These are phyloP conservation scores for Diuraphis noxia DNA, from an alignment of 1,140 invertebrate genomes.

Conservation along the genomic window DNA sequence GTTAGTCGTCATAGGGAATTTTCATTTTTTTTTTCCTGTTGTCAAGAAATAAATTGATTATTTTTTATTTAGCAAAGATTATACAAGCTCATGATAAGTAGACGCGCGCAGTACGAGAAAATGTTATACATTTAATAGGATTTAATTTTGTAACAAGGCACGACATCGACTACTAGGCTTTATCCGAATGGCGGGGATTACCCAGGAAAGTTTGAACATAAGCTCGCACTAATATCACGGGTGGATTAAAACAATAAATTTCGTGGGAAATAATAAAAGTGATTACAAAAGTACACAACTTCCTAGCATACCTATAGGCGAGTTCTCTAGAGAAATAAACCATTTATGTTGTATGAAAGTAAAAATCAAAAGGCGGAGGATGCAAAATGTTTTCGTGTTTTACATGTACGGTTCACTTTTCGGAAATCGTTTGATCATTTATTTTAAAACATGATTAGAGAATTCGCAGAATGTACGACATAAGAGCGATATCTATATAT, in stretches of 20 bases:
- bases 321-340: not conserved
- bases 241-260: conserved; percentile 1
- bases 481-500: not conserved
- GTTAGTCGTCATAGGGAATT: not conserved
- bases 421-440: not conserved
- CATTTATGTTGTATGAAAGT: not conserved
- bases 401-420: not conserved
- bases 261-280: not conserved
- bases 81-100: not conserved
- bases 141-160: not conserved
- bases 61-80: not conserved
- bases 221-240: not conserved
- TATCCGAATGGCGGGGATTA: not conserved
- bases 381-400: not conserved
- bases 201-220: not conserved
- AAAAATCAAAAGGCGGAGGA: not conserved
- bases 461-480: not conserved
- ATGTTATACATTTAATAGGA: conserved; percentile 1
- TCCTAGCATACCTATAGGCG: not conserved
- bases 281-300: not conserved
- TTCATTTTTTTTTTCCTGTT: not conserved
- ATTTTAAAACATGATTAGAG: not conserved
- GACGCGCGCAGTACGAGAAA: not conserved
- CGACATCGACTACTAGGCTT: not conserved
- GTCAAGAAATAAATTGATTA: not conserved